phyloP scores from a whole-genome alignment of 2,888 invertebrate species.

The Arctia plantaginis region DNA sequence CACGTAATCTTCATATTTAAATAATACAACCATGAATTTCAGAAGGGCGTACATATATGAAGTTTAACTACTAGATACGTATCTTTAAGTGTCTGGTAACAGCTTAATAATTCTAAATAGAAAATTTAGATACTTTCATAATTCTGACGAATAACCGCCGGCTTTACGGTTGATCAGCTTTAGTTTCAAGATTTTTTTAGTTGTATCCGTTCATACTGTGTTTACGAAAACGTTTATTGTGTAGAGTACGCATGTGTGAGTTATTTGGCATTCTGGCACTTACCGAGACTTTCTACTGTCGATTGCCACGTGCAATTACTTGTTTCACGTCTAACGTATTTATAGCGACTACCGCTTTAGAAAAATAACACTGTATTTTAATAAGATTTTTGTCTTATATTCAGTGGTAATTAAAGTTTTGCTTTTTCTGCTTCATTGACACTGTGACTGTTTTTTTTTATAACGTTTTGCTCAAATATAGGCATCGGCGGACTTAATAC shows the following conservation, averaged over 20 bases:
- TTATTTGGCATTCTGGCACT: slow-evolving; percentile 7
- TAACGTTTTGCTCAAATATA: too few species aligned
- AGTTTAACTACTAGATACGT: neutral
- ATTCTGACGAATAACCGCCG: slow-evolving; percentile 6
- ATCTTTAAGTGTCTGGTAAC: neutral
- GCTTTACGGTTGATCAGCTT: slow-evolving; percentile 5
- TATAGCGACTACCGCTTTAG: neutral
- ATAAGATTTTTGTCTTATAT: neutral
- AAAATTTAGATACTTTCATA: slow-evolving; percentile 4
- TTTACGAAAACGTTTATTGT: slow-evolving; percentile 1
- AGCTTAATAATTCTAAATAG: slow-evolving; percentile 7
- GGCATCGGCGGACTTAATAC: too few species aligned
- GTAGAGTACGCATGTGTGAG: neutral
- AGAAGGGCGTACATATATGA: neutral
- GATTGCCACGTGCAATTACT: slow-evolving; percentile 5
- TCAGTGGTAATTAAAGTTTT: neutral
- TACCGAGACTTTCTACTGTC: slow-evolving; percentile 14
- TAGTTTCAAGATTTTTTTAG: slow-evolving; percentile 7
- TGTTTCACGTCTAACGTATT: neutral
- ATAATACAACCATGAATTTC: neutral
- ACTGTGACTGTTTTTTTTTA: neutral
- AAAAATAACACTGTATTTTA: neutral
- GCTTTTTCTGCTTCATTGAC: neutral
- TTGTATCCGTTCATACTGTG: slow-evolving; percentile 6
- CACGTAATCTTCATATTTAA: neutral